phyloP scores from a whole-genome alignment of 2,797 vertebrate genomes.

The Synaphobranchus kaupii region DNA sequence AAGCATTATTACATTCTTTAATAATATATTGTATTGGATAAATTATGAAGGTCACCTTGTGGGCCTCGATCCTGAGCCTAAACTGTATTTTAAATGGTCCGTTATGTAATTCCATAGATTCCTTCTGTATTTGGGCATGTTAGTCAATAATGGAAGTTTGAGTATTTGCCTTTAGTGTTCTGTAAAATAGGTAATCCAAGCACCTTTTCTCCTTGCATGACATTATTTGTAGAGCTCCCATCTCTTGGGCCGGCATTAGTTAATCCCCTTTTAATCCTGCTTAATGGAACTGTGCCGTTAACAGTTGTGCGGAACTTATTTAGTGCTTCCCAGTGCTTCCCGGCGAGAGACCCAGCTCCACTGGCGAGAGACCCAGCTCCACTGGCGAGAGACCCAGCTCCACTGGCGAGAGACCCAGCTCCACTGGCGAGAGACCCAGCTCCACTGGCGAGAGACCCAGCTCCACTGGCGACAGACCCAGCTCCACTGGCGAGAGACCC shows the following conservation, averaged over 20 bases:
- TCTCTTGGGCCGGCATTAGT: constrained; percentile 70
- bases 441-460: background rate
- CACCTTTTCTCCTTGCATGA: constrained; percentile 34
- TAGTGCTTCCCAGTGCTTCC: constrained; percentile 52
- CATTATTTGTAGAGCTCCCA: constrained; percentile 30
- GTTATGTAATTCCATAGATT: background rate
- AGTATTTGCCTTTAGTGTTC: background rate
- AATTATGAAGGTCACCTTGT: constrained; percentile 14
- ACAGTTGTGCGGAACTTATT: constrained; percentile 74
- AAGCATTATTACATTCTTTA: background rate
- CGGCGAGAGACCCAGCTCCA: too few species aligned
- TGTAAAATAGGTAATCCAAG: background rate
- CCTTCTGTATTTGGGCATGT: background rate
- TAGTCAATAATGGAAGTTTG: background rate
- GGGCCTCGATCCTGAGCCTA: background rate
- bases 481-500: too few species aligned
- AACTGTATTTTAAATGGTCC: background rate
- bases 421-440: too few species aligned
- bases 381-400: constrained; percentile 6
- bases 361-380: too few species aligned
- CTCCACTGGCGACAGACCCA: constrained; percentile 39
- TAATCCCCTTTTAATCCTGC: constrained; percentile 78
- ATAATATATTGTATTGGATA: background rate
- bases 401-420: constrained; percentile 30
- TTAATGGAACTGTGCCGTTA: constrained; percentile 75